Conservation (phyloP, 2,113 vertebrate genomes). For the Sclerurus mexicanus region DNA sequence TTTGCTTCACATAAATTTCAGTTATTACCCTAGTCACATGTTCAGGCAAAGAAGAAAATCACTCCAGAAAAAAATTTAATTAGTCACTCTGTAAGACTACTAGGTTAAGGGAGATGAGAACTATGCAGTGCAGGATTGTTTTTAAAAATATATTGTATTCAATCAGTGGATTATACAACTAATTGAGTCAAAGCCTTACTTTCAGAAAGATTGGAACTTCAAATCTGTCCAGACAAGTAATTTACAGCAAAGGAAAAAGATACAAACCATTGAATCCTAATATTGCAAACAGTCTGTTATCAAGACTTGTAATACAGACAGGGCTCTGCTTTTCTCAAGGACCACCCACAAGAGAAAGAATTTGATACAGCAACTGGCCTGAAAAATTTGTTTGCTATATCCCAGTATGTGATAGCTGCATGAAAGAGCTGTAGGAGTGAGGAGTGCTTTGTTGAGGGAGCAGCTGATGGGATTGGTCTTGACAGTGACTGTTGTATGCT, state of each 20-base stretch:
- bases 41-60: background rate
- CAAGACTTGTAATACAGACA: background rate
- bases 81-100: background rate
- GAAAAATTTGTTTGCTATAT: background rate
- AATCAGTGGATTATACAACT: background rate
- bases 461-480: background rate
- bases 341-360: conserved; percentile 45
- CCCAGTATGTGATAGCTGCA: background rate
- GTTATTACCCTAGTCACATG: background rate
- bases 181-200: background rate
- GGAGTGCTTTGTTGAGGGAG: background rate
- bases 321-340: conserved; percentile 9
- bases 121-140: background rate
- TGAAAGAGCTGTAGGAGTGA: background rate
- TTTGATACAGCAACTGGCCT: conserved; percentile 34
- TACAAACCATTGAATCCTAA: background rate
- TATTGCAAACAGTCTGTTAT: conserved; percentile 49
- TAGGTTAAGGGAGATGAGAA: background rate
- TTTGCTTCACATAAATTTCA: background rate
- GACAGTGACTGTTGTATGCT: background rate
- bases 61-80: background rate
- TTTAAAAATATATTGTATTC: background rate
- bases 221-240: conserved; percentile 45
- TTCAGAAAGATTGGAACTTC: background rate
- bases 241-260: background rate